Percentiles rank a stretch among this genome's conserved stretches.
These are phyloP conservation scores for Potamilus streckersoni DNA, from an alignment of 1,140 invertebrate species.

Conservation along the genomic window DNA sequence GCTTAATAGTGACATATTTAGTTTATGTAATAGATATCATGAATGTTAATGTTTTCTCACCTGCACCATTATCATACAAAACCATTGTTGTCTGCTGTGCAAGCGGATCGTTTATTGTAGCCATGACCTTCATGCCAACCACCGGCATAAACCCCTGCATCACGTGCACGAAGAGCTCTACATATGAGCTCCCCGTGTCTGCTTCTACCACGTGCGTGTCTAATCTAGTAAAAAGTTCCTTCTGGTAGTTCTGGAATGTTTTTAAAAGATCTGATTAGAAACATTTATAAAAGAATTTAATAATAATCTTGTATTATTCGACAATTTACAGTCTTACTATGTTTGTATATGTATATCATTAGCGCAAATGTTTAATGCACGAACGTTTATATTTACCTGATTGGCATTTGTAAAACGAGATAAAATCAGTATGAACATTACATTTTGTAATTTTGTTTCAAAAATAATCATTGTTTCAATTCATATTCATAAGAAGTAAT, in stretches of 20 bases:
- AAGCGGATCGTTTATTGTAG: conserved; percentile 53
- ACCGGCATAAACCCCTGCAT: conserved; percentile 52
- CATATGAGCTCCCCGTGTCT: conserved; percentile 34
- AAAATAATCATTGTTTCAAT: no score
- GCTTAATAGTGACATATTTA: no score
- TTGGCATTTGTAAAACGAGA: no score
- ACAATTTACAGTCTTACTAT: not conserved
- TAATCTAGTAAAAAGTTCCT: not conserved
- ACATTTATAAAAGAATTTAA: conserved; percentile 2
- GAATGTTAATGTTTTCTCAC: conserved; percentile 42
- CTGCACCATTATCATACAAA: conserved; percentile 75
- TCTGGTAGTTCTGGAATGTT: conserved; percentile 21
- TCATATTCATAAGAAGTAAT: no score
- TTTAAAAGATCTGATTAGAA: conserved; percentile 10
- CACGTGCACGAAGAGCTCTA: conserved; percentile 59
- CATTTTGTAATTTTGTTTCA: no score
- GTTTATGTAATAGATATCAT: no score
- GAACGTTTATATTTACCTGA: no score
- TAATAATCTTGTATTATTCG: conserved; percentile 28
- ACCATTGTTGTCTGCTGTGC: conserved; percentile 43
- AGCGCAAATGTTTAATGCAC: no score
- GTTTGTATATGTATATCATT: not conserved
- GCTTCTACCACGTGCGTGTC: conserved; percentile 2
- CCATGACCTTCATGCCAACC: conserved; percentile 55
- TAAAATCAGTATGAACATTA: no score